Base-by-base conservation (phyloP, 2,113 vertebrate genomes). In the Syngnathoides biaculeatus region DNA sequence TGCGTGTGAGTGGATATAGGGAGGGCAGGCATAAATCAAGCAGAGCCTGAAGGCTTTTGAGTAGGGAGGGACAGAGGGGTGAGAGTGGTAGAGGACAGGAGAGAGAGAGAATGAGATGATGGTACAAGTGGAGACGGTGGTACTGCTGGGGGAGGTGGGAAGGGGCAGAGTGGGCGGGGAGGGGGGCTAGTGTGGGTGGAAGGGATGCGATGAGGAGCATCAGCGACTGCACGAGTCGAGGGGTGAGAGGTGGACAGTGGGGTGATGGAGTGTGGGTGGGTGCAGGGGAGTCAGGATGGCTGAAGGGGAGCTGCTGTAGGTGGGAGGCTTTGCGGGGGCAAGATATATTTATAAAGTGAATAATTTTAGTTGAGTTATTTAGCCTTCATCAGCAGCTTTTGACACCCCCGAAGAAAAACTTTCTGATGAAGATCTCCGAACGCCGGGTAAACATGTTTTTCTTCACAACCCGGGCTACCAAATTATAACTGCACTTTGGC, bases 11-110 rank as follows among this genome's bases (percentile, higher is more conserved):
- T 71, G 73, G 76, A 79, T 74, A 75, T 75, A 78, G 88, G 81
- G 86, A 86, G 85, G 87, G 83, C 77, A 79, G 80, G 87, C 80
- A 90, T 89, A 90, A 87, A 90, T 89, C 87, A 89, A 86, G 86
- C 79, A 77, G 75, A 80, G 84, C 85, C 87, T 86, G 85, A 86
- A 88, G 86, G 86, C 83, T 86, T 82, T 72, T 78, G 80, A 73
- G 75, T 75, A 86, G 85, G 87, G 83, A 86, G 81, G 81, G 80
- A 86, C 80, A 79, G 82, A 71, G 77, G 75, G 77, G 81, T 77
- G 73, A 84, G 73, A 83, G 80, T 67, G 83, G 80, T 77, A 84
- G 79, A 88, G 83, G 84, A 87, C 71, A 86, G 76, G 75, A 73
- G 64, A 68, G 68, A 55, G 68, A 58, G 58, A 45, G 58, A 60